Base-by-base conservation (phyloP, 1,140 invertebrate genomes). In the Galleria mellonella region DNA sequence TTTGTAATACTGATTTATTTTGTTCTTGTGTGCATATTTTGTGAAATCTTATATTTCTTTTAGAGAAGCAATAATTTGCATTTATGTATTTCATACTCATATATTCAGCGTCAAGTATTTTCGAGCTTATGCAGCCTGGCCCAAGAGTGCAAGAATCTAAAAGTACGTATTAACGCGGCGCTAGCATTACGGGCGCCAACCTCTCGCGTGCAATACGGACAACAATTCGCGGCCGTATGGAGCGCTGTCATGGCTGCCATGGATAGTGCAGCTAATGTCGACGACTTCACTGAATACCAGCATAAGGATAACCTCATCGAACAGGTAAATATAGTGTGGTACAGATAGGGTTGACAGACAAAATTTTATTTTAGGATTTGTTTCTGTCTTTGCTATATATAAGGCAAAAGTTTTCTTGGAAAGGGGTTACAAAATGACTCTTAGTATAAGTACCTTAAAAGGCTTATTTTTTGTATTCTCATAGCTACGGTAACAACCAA, bases 151-250 rank as follows among this genome's bases (percentile, higher is more conserved):
- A 81, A 86, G 27, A 91, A 91, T 64, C 88, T 91, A n/a, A 91
- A 91, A 81, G 90, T 91, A 6, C 89, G 94, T 13, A 95, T 94
- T 48, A 96, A 94, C 75, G 94, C 94, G 7, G 92, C 93, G 0
- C 87, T 90, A 42, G 94, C 94, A 0, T 66, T 97, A 30, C 88
- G 90, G 0, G 87, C 92, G 61, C 88, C 91, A 41, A 45, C 67
- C 15, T 53, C 68, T 2, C 83, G 93, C 9, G 38, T 68, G 9
- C 81, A 88, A 14, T 94, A 94, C 61, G 93, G 90, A 0, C 67
- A 77, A 5, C 87, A 90, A 41, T 92, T 89, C 56, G 58, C 87
- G 4, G 62, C 48, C 4, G 76, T 94, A 7, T 96, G 94, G 94
- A 85, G 88, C 9, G 89, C 89, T 12, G 70, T 95, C 0, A 73